Evolutionary conservation across 2,888 invertebrate genomes (phyloP).

Genomic region (Trichogramma evanescens): DNA sequence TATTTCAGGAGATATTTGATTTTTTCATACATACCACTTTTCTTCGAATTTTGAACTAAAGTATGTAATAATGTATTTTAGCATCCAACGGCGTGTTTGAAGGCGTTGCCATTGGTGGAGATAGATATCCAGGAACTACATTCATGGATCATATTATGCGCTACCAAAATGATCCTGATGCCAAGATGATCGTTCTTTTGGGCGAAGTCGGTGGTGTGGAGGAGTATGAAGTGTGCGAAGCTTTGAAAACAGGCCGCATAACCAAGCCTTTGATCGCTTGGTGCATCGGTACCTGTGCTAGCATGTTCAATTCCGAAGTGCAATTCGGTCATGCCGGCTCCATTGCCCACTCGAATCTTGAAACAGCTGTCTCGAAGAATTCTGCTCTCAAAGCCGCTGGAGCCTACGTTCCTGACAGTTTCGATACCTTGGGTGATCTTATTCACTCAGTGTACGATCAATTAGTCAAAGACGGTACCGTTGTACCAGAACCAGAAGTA

Average conservation of each 20-base stretch:
- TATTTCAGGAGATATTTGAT: neutral
- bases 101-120: conserved; percentile 97
- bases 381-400: conserved; percentile 73
- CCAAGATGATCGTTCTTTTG: conserved; percentile 90
- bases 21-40: neutral
- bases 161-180: conserved; percentile 70
- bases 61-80: conserved; percentile 1
- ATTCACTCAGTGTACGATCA: conserved; percentile 68
- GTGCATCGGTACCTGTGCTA: conserved; percentile 92
- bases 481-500: conserved; percentile 82
- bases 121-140: conserved; percentile 94
- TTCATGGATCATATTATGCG: conserved; percentile 96
- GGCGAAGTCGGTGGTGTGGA: conserved; percentile 99
- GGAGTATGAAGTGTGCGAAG: conserved; percentile 92
- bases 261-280: conserved; percentile 95
- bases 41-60: neutral
- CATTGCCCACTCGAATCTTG: conserved; percentile 86
- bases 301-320: conserved; percentile 60
- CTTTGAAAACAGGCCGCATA: conserved; percentile 70
- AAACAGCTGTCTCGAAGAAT: conserved; percentile 93
- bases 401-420: conserved; percentile 85
- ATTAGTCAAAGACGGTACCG: conserved; percentile 73
- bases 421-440: conserved; percentile 81
- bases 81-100: conserved; percentile 94
- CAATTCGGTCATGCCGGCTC: conserved; percentile 99